phyloP scores from a whole-genome alignment of 1,140 invertebrate genomes.

The Amyelois transitella region DNA sequence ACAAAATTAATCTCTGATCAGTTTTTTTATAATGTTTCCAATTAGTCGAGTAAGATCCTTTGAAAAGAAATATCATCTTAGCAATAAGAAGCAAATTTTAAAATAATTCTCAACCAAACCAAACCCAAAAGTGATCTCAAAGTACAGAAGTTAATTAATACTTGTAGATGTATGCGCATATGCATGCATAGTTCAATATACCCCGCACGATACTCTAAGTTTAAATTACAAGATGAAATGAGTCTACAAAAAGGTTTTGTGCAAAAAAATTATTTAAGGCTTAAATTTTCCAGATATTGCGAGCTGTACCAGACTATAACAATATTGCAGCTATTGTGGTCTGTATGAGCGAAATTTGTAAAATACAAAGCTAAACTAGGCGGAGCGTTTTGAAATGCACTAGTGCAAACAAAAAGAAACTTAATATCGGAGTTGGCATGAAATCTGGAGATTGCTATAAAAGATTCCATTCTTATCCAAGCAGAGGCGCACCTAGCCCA shows the following conservation, averaged over 20 bases:
- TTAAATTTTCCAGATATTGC: not conserved
- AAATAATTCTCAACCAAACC: too few relatives aligned
- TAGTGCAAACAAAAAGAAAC: not conserved
- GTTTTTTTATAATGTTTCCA: not conserved
- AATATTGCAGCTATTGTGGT: not conserved
- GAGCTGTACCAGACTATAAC: not conserved
- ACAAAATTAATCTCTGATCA: not conserved
- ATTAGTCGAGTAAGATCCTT: too few relatives aligned
- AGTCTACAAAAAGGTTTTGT: not conserved
- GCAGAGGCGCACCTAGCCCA: slow-evolving; percentile 2
- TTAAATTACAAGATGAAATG: not conserved
- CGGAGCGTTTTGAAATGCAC: not conserved
- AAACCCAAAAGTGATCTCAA: too few relatives aligned
- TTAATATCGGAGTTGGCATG: slow-evolving; percentile 1
- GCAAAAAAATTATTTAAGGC: not conserved
- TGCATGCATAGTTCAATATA: too few relatives aligned
- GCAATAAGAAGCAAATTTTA: too few relatives aligned
- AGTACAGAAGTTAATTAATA: too few relatives aligned
- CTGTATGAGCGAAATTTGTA: not conserved
- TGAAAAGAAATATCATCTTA: too few relatives aligned
- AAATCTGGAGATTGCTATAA: not conserved
- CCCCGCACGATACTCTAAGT: not conserved
- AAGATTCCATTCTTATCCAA: slow-evolving; percentile 1
- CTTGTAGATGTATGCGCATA: too few relatives aligned
- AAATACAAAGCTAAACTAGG: not conserved